phyloP scores from a whole-genome alignment of 2,113 vertebrate genomes.

The Phyllostomus hastatus region DNA sequence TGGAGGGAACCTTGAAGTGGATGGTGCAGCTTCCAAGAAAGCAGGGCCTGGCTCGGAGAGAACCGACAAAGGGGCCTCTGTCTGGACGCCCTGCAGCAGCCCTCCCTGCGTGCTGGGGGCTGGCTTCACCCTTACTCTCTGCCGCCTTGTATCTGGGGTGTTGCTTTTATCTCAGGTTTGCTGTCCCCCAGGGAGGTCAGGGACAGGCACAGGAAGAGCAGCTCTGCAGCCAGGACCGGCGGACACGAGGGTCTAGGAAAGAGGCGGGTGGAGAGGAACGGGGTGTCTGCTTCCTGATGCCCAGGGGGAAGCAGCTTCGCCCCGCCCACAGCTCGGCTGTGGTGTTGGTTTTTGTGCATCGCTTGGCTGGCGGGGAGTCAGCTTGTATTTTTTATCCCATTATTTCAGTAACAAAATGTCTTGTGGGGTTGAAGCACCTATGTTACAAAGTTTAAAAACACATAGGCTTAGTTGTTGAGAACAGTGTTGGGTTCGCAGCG shows the following conservation, averaged over 20 bases:
- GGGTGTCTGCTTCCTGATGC: neutral
- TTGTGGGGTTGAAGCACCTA: neutral
- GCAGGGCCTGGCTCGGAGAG: neutral
- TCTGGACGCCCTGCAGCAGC: rapidly evolving
- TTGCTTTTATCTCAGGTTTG: neutral
- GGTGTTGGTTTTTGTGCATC: neutral
- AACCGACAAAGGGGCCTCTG: neutral
- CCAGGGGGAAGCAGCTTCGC: neutral
- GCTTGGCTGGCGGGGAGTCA: neutral
- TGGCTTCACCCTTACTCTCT: neutral
- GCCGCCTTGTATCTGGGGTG: neutral
- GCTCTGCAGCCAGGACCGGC: neutral
- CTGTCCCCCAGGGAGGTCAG: neutral
- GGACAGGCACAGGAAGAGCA: neutral
- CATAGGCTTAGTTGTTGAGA: neutral
- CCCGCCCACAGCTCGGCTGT: too few relatives aligned
- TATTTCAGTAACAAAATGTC: neutral
- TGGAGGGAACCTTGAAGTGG: neutral
- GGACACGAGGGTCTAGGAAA: neutral
- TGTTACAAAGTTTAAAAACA: neutral
- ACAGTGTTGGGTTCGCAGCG: neutral
- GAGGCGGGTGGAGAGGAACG: too few relatives aligned
- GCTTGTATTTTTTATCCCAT: neutral
- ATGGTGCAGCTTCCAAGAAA: neutral
- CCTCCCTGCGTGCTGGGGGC: neutral